Evolutionary conservation across 2,797 vertebrate genomes (phyloP), one percentile per base, ranked within the genome.

Genomic region (Cyclopterus lumpus): DNA sequence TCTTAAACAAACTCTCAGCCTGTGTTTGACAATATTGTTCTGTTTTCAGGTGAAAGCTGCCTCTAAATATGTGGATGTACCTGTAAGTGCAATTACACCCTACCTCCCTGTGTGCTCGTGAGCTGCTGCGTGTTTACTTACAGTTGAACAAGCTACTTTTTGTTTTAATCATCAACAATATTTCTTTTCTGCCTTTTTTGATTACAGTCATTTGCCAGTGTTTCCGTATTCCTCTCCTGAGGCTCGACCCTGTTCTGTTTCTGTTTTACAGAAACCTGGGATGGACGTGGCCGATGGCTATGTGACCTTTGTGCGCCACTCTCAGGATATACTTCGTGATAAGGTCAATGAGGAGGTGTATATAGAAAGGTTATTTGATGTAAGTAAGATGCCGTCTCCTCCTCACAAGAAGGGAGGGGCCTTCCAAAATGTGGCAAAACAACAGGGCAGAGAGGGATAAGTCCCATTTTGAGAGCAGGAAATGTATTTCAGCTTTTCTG

Each of bases 341-440:
- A 99, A 99, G 97, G 98, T 99, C 98, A 99, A 99, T 99, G 98
- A 99, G 97, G 98, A 99, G 98, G 98, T 99, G 97, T 99, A 99
- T 97, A 99, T 99, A 99, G 98, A 99, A 97, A 99, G 98, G 96
- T 99, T 99, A 99, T 99, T 99, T 99, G 98, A 99, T 97, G 98
- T 99, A 99, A 99, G 98, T 99, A 98, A 96, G 91, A 98, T 99
- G 97, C 97, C 97, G 95, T 95, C 96, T 96, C 97, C 97, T 97
- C 96, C 95, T 87, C 80, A 94, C 89, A 95, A 96, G 18, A 90
- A 88, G 95, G 97, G 96, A 96, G 97, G 97, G 97, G 96, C 96
- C 94, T 91, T 95, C 94, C 94, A 95, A 96, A 99, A 99, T 99
- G 98, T 99, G 98, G 96, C 96, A 98, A 98, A 99, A 99, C 97